phyloP scores from a whole-genome alignment of 2,888 invertebrate species.

The Aromia moschata region DNA sequence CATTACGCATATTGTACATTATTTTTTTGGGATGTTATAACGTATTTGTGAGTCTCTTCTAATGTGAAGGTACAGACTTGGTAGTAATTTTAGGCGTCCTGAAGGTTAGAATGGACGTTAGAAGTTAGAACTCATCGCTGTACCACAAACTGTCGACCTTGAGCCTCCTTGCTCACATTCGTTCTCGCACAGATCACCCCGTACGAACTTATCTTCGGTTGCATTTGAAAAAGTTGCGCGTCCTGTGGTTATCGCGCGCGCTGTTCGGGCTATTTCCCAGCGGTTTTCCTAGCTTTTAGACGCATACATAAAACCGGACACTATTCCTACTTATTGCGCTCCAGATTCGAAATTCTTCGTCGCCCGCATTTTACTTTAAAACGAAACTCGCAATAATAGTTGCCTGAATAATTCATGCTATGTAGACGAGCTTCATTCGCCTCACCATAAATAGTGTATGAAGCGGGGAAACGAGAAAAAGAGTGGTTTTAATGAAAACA shows the following conservation, averaged over 20 bases:
- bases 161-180: background rate
- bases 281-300: constrained; percentile 7
- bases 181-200: constrained; percentile 1
- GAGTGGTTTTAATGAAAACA: too few species aligned
- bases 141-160: too few species aligned
- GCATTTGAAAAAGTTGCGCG: constrained; percentile 14
- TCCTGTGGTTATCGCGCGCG: background rate
- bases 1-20: too few species aligned
- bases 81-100: background rate
- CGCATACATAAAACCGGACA: constrained; percentile 8
- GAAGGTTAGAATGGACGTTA: background rate
- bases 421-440: background rate
- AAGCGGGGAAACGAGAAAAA: background rate
- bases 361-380: background rate
- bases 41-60: background rate
- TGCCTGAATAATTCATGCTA: constrained; percentile 11
- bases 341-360: constrained; percentile 3
- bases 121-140: too few species aligned
- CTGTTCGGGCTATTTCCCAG: background rate
- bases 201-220: constrained; percentile 3
- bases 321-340: background rate
- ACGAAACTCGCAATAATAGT: constrained; percentile 15
- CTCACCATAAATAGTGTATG: background rate
- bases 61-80: background rate
- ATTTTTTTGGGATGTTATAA: too few species aligned